These are phyloP conservation scores for Cerceris ruficornis DNA, from an alignment of 2,888 invertebrate species.

Conservation along the genomic window DNA sequence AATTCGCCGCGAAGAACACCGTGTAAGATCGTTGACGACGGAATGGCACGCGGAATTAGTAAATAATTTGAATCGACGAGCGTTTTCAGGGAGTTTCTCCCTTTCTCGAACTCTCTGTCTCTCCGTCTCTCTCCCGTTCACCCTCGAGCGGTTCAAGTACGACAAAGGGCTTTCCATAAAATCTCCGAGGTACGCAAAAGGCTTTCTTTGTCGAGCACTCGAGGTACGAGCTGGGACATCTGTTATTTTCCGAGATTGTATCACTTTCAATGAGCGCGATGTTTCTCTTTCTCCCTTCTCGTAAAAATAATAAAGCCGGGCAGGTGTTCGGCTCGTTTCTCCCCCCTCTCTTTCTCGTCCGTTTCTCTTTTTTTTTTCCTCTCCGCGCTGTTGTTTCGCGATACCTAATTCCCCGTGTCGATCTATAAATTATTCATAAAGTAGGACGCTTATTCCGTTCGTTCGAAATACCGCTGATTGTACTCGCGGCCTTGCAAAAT, in stretches of 20 bases:
- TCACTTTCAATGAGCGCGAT: constrained; percentile 61
- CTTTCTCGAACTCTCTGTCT: constrained; percentile 24
- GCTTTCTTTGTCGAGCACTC: constrained; percentile 67
- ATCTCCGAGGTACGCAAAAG: constrained; percentile 62
- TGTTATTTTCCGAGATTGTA: constrained; percentile 70
- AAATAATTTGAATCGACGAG: constrained; percentile 58
- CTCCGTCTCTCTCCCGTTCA: constrained; percentile 5
- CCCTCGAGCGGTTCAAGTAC: constrained; percentile 56
- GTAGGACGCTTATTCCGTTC: constrained; percentile 41
- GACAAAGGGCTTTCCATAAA: constrained; percentile 67
- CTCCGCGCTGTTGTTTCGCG: constrained; percentile 6
- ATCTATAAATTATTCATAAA: constrained; percentile 53
- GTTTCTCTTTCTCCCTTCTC: constrained; percentile 41
- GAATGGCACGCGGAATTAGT: constrained; percentile 43
- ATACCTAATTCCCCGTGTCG: constrained; percentile 49
- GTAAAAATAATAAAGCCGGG: constrained; percentile 51
- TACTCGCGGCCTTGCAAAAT: constrained; percentile 25
- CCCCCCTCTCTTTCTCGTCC: no score
- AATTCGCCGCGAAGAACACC: constrained; percentile 9
- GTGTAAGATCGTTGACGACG: neutral
- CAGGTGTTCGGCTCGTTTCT: constrained; percentile 23
- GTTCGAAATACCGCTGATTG: constrained; percentile 23
- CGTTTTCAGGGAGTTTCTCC: constrained; percentile 31
- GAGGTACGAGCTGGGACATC: constrained; percentile 61
- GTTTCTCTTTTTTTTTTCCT: no score